Percentiles rank a stretch among this genome's conserved stretches.
These are phyloP conservation scores for Orius insidiosus DNA, from an alignment of 1,140 invertebrate genomes.

Conservation along the genomic window DNA sequence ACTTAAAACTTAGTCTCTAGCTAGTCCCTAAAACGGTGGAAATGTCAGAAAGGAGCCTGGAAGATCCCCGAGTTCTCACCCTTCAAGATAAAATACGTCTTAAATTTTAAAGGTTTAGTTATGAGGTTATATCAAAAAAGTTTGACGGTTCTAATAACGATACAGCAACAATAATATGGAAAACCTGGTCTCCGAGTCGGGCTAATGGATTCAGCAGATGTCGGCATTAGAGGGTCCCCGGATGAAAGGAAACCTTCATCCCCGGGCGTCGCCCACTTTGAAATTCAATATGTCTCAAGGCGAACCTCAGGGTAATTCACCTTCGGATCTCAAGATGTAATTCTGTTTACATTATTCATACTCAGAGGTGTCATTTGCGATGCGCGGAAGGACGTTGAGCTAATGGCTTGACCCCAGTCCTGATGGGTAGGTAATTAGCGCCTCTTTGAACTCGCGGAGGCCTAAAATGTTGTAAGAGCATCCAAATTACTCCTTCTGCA, in stretches of 20 bases:
- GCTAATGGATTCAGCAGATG: slow-evolving; percentile 13
- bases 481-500: no score
- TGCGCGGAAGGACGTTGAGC: background rate
- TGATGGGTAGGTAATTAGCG: no score
- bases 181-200: background rate
- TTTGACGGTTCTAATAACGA: slow-evolving; percentile 2
- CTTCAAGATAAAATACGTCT: no score
- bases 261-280: background rate
- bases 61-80: no score
- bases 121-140: slow-evolving; percentile 3
- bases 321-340: slow-evolving; percentile 3
- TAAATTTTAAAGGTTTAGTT: no score
- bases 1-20: no score
- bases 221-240: slow-evolving; percentile 6
- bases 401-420: slow-evolving; percentile 8
- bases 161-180: slow-evolving; percentile 10
- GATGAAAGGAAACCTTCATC: slow-evolving; percentile 1
- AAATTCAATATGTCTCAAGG: no score
- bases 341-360: slow-evolving; percentile 9
- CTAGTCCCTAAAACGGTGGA: no score
- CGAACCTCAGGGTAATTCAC: slow-evolving; percentile 3
- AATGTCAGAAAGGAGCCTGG: no score
- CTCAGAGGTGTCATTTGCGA: background rate
- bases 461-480: no score
- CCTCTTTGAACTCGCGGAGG: no score